phyloP scores from a whole-genome alignment of 2,888 invertebrate genomes.

The Acleris laterana region DNA sequence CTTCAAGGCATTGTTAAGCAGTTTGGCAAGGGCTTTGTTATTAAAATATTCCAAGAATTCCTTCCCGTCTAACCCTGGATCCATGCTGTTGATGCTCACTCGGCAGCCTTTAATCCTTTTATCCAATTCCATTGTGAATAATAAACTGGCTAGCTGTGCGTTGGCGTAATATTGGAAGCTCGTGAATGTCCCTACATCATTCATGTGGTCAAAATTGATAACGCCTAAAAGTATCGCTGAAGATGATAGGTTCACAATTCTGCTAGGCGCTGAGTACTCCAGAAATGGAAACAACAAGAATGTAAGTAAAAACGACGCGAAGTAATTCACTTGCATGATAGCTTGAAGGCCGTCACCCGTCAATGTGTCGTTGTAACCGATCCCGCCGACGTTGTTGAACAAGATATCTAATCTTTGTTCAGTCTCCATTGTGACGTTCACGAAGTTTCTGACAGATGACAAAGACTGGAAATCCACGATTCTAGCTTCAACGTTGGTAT shows the following conservation, averaged over 20 bases:
- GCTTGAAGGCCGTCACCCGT: not conserved
- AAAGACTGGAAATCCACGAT: not conserved
- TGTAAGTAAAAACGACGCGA: not conserved
- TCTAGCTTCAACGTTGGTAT: not conserved
- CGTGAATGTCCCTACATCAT: not conserved
- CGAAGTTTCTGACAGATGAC: not conserved
- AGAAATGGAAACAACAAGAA: not conserved
- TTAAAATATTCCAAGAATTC: not conserved
- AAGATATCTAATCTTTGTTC: not conserved
- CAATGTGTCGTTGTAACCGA: not conserved
- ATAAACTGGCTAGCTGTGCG: not conserved
- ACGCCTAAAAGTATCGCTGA: not conserved
- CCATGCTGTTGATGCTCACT: not conserved
- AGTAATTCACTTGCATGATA: not conserved
- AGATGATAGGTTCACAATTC: not conserved
- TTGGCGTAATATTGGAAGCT: not conserved
- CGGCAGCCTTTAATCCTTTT: not conserved
- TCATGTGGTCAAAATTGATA: not conserved
- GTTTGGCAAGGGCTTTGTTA: not conserved
- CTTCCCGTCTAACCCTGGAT: not conserved
- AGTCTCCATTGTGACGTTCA: not conserved
- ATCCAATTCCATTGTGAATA: not conserved
- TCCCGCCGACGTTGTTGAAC: not conserved
- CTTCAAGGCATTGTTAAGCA: not conserved
- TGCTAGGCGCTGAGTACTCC: not conserved